A percentile compares a stretch with the other conserved stretches of the same genome.
These are phyloP conservation scores for Campaea margaritaria DNA, from an alignment of 2,888 invertebrate genomes.

Conservation along the genomic window DNA sequence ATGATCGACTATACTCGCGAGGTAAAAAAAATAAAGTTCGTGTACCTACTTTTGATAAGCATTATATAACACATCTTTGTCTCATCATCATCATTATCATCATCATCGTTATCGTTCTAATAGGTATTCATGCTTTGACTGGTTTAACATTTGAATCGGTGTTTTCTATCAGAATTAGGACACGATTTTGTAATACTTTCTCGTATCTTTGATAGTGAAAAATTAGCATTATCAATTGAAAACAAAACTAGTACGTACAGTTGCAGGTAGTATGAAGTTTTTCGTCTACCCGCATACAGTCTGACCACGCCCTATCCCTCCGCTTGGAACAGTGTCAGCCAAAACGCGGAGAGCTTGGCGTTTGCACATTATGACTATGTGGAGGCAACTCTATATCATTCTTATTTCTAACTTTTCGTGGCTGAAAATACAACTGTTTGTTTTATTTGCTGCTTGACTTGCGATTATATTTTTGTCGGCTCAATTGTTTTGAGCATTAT, in stretches of 20 bases:
- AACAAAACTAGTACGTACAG: background rate
- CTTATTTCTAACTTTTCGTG: conserved; percentile 50
- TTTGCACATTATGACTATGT: conserved; percentile 82
- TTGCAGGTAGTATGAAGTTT: background rate
- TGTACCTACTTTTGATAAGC: too few relatives aligned
- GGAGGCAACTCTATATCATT: conserved; percentile 60
- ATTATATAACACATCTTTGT: too few relatives aligned
- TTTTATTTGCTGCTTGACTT: conserved; percentile 21
- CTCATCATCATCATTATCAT: too few relatives aligned
- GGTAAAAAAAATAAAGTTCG: too few relatives aligned
- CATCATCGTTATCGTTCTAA: too few relatives aligned
- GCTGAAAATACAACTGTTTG: conserved; percentile 33
- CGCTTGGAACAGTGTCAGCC: conserved; percentile 78
- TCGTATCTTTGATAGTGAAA: too few relatives aligned
- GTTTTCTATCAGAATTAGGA: too few relatives aligned
- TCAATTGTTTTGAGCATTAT: background rate
- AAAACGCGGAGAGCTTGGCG: conserved; percentile 80
- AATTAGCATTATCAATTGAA: too few relatives aligned
- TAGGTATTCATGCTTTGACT: too few relatives aligned
- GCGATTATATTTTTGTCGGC: conserved; percentile 6
- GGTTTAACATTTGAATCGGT: too few relatives aligned
- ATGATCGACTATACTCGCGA: too few relatives aligned
- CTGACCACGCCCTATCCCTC: conserved; percentile 48
- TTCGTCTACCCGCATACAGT: conserved; percentile 49
- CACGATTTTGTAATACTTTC: too few relatives aligned